A percentile compares a stretch with the other conserved stretches of the same genome.
phyloP scores from a whole-genome alignment of 2,888 invertebrate genomes.

The Lottia gigantea region DNA sequence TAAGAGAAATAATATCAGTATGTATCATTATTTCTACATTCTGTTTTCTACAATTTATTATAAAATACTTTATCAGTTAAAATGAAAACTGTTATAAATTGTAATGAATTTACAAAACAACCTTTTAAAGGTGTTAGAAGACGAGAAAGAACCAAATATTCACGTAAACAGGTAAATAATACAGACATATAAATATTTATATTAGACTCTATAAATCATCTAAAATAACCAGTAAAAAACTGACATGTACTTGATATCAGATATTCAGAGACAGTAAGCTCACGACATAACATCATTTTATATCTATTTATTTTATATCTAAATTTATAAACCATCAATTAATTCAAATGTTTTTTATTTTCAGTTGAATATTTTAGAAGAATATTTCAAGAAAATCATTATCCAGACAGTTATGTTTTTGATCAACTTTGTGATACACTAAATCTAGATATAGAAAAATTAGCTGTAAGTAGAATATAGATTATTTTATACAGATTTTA shows the following conservation, averaged over 20 bases:
- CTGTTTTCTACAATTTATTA: background rate
- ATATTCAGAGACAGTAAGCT: no score
- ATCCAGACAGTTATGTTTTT: slow-evolving; percentile 1
- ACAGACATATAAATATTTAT: background rate
- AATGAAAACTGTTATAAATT: background rate
- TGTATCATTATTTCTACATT: no score
- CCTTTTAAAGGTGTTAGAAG: background rate
- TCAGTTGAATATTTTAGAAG: slow-evolving; percentile 5
- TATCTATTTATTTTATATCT: no score
- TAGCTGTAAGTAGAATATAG: slow-evolving; percentile 2
- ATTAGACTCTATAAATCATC: no score
- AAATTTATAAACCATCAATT: no score
- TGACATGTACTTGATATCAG: no score
- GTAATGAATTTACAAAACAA: background rate
- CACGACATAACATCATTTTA: no score
- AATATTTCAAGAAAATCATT: background rate
- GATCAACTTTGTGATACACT: background rate
- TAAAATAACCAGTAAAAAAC: no score
- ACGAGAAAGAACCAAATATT: slow-evolving; percentile 10
- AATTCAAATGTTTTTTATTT: background rate
- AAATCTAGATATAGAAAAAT: slow-evolving; percentile 1
- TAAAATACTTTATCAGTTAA: background rate
- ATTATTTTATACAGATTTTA: no score
- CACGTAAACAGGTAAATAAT: background rate
- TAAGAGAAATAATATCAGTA: background rate